These are phyloP conservation scores for Tetramorium bicarinatum DNA, from an alignment of 2,888 invertebrate species.

Conservation along the genomic window DNA sequence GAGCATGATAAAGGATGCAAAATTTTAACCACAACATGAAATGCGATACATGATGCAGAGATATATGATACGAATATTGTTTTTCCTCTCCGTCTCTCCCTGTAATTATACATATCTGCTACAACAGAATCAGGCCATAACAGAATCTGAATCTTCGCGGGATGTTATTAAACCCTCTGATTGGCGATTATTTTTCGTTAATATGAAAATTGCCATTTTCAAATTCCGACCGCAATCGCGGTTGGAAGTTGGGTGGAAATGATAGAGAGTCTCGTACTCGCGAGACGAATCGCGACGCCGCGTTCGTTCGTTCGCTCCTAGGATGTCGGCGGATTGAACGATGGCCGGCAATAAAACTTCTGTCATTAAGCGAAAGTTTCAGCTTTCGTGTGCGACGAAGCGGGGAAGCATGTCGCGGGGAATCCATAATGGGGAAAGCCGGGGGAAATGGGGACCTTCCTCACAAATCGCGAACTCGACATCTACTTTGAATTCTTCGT, in stretches of 20 bases:
- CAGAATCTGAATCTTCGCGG: background rate
- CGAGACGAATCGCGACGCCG: slow-evolving; percentile 30
- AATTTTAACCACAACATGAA: background rate
- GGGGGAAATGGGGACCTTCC: slow-evolving; percentile 72
- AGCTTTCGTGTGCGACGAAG: slow-evolving; percentile 56
- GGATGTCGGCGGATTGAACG: slow-evolving; percentile 72
- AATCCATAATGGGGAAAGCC: slow-evolving; percentile 74
- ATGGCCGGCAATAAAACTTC: slow-evolving; percentile 77
- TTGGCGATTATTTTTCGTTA: background rate
- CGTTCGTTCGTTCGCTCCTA: slow-evolving; percentile 31
- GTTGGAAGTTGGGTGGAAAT: slow-evolving; percentile 34
- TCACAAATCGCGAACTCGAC: slow-evolving; percentile 67
- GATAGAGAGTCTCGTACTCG: slow-evolving; percentile 34
- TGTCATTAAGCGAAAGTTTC: slow-evolving; percentile 77
- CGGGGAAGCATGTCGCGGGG: slow-evolving; percentile 67
- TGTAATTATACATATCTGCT: no score
- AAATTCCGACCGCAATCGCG: slow-evolving; percentile 26
- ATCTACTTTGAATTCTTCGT: slow-evolving; percentile 60
- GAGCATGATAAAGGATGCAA: background rate
- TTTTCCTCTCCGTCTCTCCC: background rate
- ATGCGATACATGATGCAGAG: background rate
- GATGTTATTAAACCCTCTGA: background rate
- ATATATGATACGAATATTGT: background rate
- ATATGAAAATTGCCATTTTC: background rate
- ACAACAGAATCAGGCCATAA: background rate